Conservation (phyloP, 2,113 vertebrate genomes). For the Tetrax tetrax region DNA sequence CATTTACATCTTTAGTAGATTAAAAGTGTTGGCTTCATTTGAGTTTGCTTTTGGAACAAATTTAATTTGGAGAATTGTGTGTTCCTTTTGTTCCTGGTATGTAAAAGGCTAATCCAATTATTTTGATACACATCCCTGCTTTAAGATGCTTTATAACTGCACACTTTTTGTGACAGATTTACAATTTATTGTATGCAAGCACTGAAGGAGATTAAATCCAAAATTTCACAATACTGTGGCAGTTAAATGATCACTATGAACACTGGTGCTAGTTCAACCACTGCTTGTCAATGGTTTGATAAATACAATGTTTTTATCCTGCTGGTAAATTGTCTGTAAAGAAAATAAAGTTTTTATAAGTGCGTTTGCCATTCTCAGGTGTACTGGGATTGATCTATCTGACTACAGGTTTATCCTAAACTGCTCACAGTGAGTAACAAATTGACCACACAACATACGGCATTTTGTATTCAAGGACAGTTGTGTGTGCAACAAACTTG, state of each 20-base stretch:
- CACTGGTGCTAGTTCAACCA: neutral
- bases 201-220: neutral
- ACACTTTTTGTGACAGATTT: neutral
- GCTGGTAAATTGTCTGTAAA: neutral
- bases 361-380: neutral
- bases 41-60: constrained; percentile 24
- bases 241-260: neutral
- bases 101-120: constrained; percentile 52
- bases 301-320: neutral
- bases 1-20: constrained; percentile 16
- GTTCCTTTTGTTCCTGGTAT: neutral
- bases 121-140: neutral
- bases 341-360: neutral
- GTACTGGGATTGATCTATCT: neutral
- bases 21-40: neutral
- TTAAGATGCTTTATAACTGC: neutral
- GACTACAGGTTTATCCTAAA: neutral
- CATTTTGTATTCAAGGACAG: neutral
- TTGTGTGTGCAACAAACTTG: neutral
- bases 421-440: neutral
- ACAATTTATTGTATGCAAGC: neutral
- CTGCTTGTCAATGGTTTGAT: neutral
- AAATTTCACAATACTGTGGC: neutral
- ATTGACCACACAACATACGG: neutral
- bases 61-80: constrained; percentile 13